A percentile compares a stretch with the other conserved stretches of the same genome.
phyloP scores from a whole-genome alignment of 1,140 invertebrate genomes.

The Leguminivora glycinivorella region DNA sequence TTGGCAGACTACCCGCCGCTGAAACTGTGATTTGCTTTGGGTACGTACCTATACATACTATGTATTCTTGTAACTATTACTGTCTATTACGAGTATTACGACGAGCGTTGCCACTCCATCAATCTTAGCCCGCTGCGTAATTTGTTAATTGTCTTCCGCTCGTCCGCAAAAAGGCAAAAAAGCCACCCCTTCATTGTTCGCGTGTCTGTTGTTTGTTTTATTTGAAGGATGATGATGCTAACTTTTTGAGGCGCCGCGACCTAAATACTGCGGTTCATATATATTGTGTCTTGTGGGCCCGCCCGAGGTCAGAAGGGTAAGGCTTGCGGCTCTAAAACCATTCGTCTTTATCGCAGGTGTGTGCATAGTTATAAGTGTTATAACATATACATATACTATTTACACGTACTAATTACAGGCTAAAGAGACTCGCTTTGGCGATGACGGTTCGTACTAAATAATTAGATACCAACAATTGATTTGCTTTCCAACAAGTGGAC shows the following conservation, averaged over 20 bases:
- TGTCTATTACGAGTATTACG: not conserved
- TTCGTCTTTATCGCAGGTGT: slow-evolving; percentile 6
- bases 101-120: not conserved
- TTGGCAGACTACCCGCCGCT: not conserved
- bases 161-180: slow-evolving; percentile 1
- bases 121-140: slow-evolving; percentile 3
- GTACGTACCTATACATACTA: slow-evolving; percentile 17
- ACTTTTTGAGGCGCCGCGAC: slow-evolving; percentile 22
- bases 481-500: not conserved
- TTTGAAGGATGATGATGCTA: slow-evolving; percentile 27
- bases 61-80: not conserved
- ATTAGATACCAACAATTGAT: not conserved
- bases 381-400: too few relatives aligned
- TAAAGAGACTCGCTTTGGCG: not conserved
- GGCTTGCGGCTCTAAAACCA: slow-evolving; percentile 18
- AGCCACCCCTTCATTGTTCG: slow-evolving; percentile 22
- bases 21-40: slow-evolving; percentile 27
- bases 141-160: slow-evolving; percentile 11
- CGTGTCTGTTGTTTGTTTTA: slow-evolving; percentile 21
- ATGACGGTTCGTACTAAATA: not conserved
- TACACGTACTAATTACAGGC: not conserved
- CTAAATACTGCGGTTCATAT: slow-evolving; percentile 11
- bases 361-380: not conserved
- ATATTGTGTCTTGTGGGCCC: slow-evolving; percentile 18
- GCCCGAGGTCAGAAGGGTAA: slow-evolving; percentile 3